Evolutionary conservation across 2,113 vertebrate genomes (phyloP).

Genomic region (Dendropsophus ebraccatus): DNA sequence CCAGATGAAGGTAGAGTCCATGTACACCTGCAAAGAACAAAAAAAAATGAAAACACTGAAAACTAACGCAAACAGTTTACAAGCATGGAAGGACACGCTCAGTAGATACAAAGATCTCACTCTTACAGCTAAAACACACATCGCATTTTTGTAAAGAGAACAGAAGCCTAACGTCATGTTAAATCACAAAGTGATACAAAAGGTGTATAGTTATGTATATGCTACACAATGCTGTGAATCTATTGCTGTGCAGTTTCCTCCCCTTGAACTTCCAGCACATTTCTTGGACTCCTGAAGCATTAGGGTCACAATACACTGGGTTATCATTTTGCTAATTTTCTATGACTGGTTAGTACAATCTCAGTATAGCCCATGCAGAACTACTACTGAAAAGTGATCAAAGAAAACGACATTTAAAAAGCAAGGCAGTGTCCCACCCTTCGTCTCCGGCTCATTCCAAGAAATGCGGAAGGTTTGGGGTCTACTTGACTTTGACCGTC

Average conservation of each 20-base stretch:
- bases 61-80: constrained; percentile 2
- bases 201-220: constrained; percentile 17
- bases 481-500: neutral
- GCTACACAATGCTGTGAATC: constrained; percentile 26
- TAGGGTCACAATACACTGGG: neutral
- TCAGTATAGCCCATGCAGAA: neutral
- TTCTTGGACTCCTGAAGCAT: constrained; percentile 16
- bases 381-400: neutral
- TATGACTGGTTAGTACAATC: neutral
- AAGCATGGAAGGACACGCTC: constrained; percentile 23
- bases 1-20: neutral
- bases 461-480: neutral
- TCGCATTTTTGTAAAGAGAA: neutral
- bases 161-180: constrained; percentile 22
- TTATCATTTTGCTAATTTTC: neutral
- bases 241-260: constrained; percentile 14
- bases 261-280: neutral
- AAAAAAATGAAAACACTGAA: neutral
- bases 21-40: constrained; percentile 1
- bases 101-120: constrained; percentile 5
- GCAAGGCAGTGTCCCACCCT: neutral
- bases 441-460: neutral
- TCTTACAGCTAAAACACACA: constrained; percentile 18
- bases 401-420: neutral
- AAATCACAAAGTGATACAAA: constrained; percentile 24